Base-by-base conservation (phyloP, 2,797 vertebrate genomes). In the Sciurus vulgaris region DNA sequence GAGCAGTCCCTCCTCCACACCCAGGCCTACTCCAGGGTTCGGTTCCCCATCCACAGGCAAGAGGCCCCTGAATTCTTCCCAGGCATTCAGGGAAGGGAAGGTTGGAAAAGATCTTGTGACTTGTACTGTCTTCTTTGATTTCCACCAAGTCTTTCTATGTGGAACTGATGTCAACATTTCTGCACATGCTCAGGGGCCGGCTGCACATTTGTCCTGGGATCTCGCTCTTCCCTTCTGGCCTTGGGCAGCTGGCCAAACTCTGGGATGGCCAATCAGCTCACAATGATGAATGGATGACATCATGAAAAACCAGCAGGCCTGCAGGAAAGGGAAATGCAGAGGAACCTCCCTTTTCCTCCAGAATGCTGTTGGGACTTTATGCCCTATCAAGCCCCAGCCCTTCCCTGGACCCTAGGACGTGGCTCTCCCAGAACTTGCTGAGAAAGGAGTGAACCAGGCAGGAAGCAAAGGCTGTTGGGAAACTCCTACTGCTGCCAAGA, bases 211-310 rank as follows among this genome's bases (percentile, higher is more conserved):
- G 96, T 96, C 97, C 97, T 95, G 91, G 94, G 94, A 83, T 91
- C 89, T 96, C 83, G 77, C 81, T 97, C 94, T 96, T 73, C 86
- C 84, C 94, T 95, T 44, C 87, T 94, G 97, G 83, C 88, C 89
- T 69, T 67, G 96, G 95, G 95, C 89, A 56, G 87, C 93, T 44
- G 85, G 74, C 95, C 96, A 88, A 92, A 81, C 38, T 89, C 93
- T 86, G 77, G 84, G 89, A 77, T 79, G 26, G 18, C 92, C 85
- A 86, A 69, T 95, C 97, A 97, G 97, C 97, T 98, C 97, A 98
- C 96, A 98, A 97, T 98, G 95, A 96, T 97, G 96, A 97, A 97
- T 97, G 96, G 96, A 97, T 98, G 97, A 97, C 97, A 93, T 97
- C 97, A 98, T 67, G 97, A 96, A 81, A 96, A 96, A 47, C 69